phyloP scores from a whole-genome alignment of 2,113 vertebrate species.

The Nothoprocta pentlandii region DNA sequence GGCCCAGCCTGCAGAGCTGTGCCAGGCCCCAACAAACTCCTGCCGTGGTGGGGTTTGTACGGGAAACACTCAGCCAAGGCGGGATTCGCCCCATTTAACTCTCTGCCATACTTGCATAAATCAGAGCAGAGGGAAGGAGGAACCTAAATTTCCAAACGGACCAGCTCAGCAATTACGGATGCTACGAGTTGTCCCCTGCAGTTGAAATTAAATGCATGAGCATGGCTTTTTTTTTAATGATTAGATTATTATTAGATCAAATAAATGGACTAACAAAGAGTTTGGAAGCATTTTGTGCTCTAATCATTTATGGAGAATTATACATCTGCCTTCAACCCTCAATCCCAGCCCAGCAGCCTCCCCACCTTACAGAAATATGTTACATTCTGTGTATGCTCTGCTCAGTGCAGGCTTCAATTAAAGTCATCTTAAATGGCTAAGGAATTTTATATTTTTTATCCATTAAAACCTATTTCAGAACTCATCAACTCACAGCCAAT shows the following conservation, averaged over 20 bases:
- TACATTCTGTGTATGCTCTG: neutral
- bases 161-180: neutral
- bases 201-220: slow-evolving; percentile 1
- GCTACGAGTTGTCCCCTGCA: neutral
- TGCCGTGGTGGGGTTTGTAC: neutral
- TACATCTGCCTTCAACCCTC: neutral
- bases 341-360: neutral
- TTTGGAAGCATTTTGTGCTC: slow-evolving; percentile 38
- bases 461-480: neutral
- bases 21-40: neutral
- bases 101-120: neutral
- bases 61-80: neutral
- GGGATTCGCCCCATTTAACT: accelerated
- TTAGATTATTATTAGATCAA: slow-evolving; percentile 44
- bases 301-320: slow-evolving; percentile 52
- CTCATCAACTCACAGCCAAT: neutral
- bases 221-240: neutral
- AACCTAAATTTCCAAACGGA: neutral
- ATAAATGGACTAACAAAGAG: slow-evolving; percentile 17
- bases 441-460: neutral
- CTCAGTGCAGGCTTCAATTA: neutral
- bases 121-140: neutral
- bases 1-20: neutral
- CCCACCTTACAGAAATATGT: neutral
- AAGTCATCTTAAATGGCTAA: neutral